Evolutionary conservation across 2,888 invertebrate genomes (phyloP).

Genomic region (Leptogaster cylindrica): DNA sequence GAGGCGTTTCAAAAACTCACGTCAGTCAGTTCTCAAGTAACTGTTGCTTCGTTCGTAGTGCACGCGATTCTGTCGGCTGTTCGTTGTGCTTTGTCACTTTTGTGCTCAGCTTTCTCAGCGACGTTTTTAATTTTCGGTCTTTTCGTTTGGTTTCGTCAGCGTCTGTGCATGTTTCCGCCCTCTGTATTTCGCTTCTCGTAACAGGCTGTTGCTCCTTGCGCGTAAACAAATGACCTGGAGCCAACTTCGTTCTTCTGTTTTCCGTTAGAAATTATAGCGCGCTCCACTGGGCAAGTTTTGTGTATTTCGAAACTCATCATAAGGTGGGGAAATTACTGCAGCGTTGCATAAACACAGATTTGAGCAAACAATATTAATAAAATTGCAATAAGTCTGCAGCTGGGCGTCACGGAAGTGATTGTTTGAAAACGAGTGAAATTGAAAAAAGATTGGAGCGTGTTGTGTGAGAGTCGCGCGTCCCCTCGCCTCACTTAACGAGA

Average conservation of each 20-base stretch:
- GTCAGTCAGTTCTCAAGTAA: conserved; percentile 60
- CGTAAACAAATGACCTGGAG: conserved; percentile 5
- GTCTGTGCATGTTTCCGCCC: neutral
- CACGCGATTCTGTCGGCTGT: conserved; percentile 7
- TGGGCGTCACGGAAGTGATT: too few relatives aligned
- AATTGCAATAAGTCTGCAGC: too few relatives aligned
- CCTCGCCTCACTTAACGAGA: too few relatives aligned
- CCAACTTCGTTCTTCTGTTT: conserved; percentile 14
- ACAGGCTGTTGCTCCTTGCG: neutral
- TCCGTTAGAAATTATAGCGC: conserved; percentile 18
- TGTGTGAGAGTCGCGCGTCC: too few relatives aligned
- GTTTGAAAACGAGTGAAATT: too few relatives aligned
- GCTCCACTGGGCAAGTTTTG: conserved; percentile 29
- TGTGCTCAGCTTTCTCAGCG: neutral
- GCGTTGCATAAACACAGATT: too few relatives aligned
- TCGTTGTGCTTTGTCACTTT: neutral
- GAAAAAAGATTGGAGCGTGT: too few relatives aligned
- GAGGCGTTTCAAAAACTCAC: conserved; percentile 49
- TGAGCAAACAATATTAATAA: too few relatives aligned
- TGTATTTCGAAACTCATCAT: too few relatives aligned
- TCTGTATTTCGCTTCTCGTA: neutral
- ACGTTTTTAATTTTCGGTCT: neutral
- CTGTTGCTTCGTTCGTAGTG: conserved; percentile 60
- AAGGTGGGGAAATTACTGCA: too few relatives aligned
- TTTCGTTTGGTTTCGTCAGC: neutral